Percentiles rank a stretch among this genome's conserved stretches.
Conservation (phyloP, 2,888 invertebrate species). For the Nomada fucata region DNA sequence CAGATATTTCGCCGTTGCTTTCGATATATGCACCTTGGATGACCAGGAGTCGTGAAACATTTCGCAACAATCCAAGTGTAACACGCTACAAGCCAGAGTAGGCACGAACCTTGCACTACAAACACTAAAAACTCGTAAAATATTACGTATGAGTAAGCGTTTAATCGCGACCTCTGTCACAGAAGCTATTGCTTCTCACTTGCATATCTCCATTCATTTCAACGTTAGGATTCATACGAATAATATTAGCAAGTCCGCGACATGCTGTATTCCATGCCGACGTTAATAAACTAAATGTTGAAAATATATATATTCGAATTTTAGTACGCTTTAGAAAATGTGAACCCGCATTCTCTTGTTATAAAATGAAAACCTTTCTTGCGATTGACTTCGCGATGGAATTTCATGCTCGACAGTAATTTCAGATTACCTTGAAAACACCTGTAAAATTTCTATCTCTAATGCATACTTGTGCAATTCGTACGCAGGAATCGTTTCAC, state of each 20-base stretch:
- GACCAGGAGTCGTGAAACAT: conserved; percentile 23
- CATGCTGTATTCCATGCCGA: background rate
- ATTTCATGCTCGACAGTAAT: background rate
- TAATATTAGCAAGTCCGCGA: background rate
- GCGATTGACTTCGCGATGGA: background rate
- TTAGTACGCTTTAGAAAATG: background rate
- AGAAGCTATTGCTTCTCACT: conserved; percentile 26
- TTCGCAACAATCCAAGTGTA: conserved; percentile 5
- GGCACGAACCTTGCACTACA: background rate
- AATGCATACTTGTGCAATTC: conserved; percentile 1
- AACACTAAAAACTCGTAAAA: conserved; percentile 27
- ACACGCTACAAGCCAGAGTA: background rate
- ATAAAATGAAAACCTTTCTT: background rate
- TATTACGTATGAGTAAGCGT: conserved; percentile 44
- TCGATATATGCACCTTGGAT: background rate
- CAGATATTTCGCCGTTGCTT: background rate
- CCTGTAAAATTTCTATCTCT: conserved; percentile 39
- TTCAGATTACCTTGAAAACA: conserved; percentile 36
- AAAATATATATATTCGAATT: background rate
- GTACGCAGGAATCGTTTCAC: conserved; percentile 10
- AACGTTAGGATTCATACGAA: background rate
- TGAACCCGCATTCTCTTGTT: background rate
- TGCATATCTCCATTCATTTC: conserved; percentile 23
- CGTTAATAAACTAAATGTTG: background rate
- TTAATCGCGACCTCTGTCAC: conserved; percentile 52